These are phyloP conservation scores for Oopsacas minuta DNA, from an alignment of 37 sponge, comb jelly and placozoan species.

Conservation along the genomic window DNA sequence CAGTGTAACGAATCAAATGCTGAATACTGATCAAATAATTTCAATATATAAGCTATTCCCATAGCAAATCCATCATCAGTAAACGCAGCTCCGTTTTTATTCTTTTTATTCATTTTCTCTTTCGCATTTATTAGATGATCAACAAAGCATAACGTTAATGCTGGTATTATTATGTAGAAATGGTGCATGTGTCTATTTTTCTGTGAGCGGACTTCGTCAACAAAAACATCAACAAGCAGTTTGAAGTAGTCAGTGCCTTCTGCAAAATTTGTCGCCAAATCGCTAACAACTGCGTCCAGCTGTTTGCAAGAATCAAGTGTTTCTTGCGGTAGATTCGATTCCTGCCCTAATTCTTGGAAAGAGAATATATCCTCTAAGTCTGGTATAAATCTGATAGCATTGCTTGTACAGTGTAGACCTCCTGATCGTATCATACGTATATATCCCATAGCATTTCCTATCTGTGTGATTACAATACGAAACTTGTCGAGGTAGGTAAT, in stretches of 20 bases:
- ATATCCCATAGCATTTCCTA: slow-evolving; percentile 99
- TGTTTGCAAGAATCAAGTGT: slow-evolving; percentile 37
- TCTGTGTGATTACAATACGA: slow-evolving; percentile 80
- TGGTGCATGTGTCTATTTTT: slow-evolving; percentile 88
- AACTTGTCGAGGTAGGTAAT: slow-evolving; percentile 92
- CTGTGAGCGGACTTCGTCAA: slow-evolving; percentile 56
- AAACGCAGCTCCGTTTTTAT: slow-evolving; percentile 89
- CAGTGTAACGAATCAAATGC: slow-evolving; percentile 97
- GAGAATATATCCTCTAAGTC: slow-evolving; percentile 86
- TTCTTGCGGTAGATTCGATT: slow-evolving; percentile 40
- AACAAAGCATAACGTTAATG: slow-evolving; percentile 87
- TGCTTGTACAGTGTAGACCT: slow-evolving; percentile 82
- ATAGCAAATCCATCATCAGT: slow-evolving; percentile 98
- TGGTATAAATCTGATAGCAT: slow-evolving; percentile 93
- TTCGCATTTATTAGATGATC: slow-evolving; percentile 89
- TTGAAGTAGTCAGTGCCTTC: slow-evolving; percentile 97
- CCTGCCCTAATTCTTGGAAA: slow-evolving; percentile 59
- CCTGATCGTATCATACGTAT: slow-evolving; percentile 97
- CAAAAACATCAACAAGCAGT: slow-evolving; percentile 89
- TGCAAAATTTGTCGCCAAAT: slow-evolving; percentile 80
- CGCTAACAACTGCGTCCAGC: slow-evolving; percentile 68
- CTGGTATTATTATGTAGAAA: slow-evolving; percentile 91
- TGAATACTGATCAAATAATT: slow-evolving; percentile 90
- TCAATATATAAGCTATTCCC: slow-evolving; percentile 96
- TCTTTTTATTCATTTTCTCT: slow-evolving; percentile 91